These are phyloP conservation scores for Noctua pronuba DNA, from an alignment of 2,888 invertebrate species.

Conservation along the genomic window DNA sequence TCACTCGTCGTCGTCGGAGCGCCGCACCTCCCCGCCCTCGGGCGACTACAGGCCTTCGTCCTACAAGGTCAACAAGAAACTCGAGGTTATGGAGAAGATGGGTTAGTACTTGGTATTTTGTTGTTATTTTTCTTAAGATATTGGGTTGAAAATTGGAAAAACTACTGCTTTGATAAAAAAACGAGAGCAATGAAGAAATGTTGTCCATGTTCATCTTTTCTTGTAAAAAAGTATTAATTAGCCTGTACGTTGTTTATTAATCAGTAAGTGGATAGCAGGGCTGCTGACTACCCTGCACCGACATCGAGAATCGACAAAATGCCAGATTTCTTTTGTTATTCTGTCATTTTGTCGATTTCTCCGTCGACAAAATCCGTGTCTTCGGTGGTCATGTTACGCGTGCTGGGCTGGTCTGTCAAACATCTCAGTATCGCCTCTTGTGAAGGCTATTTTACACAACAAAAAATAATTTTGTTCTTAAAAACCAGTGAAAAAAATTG, in stretches of 20 bases:
- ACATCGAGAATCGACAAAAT: too few relatives aligned
- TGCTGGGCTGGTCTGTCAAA: background rate
- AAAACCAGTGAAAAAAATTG: background rate
- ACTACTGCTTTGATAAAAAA: background rate
- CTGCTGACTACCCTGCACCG: background rate
- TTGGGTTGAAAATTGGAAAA: background rate
- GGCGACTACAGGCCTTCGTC: slow-evolving; percentile 86
- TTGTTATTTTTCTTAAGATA: background rate
- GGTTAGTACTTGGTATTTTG: slow-evolving; percentile 71
- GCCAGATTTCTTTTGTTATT: too few relatives aligned
- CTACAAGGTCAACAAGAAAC: slow-evolving; percentile 88
- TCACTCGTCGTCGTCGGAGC: slow-evolving; percentile 68
- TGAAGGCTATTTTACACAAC: background rate
- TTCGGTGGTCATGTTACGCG: too few relatives aligned
- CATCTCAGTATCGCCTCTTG: background rate
- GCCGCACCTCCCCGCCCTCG: slow-evolving; percentile 77
- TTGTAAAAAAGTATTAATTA: background rate
- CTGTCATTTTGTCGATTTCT: too few relatives aligned
- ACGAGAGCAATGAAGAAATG: background rate
- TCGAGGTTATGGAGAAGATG: slow-evolving; percentile 90
- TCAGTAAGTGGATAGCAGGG: background rate
- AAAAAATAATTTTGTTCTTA: background rate
- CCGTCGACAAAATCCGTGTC: too few relatives aligned
- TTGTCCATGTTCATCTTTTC: background rate
- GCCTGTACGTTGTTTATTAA: background rate